These are phyloP conservation scores for Drosophila sp. DNA, from an alignment of 1,140 invertebrate genomes.

Conservation along the genomic window DNA sequence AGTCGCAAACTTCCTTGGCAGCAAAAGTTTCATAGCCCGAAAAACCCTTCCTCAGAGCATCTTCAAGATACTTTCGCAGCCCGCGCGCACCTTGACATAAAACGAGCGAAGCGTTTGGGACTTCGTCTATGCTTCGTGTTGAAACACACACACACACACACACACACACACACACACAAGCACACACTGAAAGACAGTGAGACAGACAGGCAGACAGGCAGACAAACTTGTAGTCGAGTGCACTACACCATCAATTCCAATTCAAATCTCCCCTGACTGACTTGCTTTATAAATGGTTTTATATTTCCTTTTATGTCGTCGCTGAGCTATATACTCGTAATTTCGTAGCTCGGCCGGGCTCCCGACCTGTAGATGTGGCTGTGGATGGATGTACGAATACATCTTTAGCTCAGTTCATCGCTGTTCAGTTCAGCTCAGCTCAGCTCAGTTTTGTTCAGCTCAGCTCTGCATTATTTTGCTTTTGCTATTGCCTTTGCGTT, in stretches of 20 bases:
- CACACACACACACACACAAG: constrained; percentile 29
- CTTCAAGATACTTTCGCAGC: constrained; percentile 66
- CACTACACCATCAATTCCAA: constrained; percentile 82
- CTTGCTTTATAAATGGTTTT: constrained; percentile 84
- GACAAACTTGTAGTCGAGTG: constrained; percentile 60
- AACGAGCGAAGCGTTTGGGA: constrained; percentile 46
- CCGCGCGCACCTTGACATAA: constrained; percentile 70
- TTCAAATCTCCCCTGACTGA: constrained; percentile 82
- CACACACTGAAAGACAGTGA: constrained; percentile 22
- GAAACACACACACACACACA: constrained; percentile 24
- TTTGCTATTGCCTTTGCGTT: constrained; percentile 56
- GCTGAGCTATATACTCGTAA: constrained; percentile 39
- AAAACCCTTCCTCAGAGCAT: constrained; percentile 67
- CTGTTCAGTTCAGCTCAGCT: constrained; percentile 12
- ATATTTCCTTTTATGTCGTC: constrained; percentile 82
- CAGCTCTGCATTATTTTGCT: constrained; percentile 5
- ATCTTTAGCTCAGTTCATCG: constrained; percentile 26
- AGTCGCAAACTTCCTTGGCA: constrained; percentile 72
- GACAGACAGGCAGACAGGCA: constrained; percentile 21
- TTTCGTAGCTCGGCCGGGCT: constrained; percentile 27
- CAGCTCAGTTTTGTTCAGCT: constrained; percentile 15
- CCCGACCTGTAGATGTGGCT: constrained; percentile 47
- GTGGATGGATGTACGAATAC: constrained; percentile 39
- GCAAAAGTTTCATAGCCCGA: constrained; percentile 62
- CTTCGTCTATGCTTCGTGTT: constrained; percentile 74